Percentiles rank a stretch among this genome's conserved stretches.
Evolutionary conservation across 2,888 invertebrate genomes (phyloP).

Genomic region (Nemurella pictetii): DNA sequence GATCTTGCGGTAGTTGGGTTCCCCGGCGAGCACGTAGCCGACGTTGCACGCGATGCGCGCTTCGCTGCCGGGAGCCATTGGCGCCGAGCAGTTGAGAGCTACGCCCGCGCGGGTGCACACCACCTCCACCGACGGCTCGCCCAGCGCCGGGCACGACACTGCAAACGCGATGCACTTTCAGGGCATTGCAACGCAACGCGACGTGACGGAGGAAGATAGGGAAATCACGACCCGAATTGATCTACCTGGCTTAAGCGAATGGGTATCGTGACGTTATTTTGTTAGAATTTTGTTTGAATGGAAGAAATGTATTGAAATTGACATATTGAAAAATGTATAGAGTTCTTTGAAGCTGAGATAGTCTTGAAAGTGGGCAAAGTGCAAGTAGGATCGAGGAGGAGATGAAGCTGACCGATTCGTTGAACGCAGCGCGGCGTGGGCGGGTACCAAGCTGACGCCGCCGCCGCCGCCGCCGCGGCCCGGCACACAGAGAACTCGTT

Average conservation of each 20-base stretch:
- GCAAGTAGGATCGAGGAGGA: no score
- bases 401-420: not conserved
- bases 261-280: no score
- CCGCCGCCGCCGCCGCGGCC: slow-evolving; percentile 42
- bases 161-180: no score
- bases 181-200: no score
- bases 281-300: no score
- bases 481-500: slow-evolving; percentile 45
- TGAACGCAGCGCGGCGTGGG: slow-evolving; percentile 42
- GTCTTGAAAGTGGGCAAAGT: no score
- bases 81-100: slow-evolving; percentile 44
- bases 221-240: no score
- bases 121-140: slow-evolving; percentile 44
- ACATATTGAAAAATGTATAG: no score
- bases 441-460: slow-evolving; percentile 44
- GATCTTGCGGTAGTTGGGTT: slow-evolving; percentile 46
- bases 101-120: slow-evolving; percentile 43
- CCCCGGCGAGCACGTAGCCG: slow-evolving; percentile 46
- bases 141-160: slow-evolving; percentile 43
- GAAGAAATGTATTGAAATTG: no score
- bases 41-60: slow-evolving; percentile 46
- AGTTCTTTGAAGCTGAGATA: no score
- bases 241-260: no score
- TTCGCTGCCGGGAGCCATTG: slow-evolving; percentile 45
- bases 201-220: no score